Percentiles rank a stretch among this genome's conserved stretches.
These are phyloP conservation scores for Porites australiensis DNA, from an alignment of 64 coral and sea anemone species.

Conservation along the genomic window DNA sequence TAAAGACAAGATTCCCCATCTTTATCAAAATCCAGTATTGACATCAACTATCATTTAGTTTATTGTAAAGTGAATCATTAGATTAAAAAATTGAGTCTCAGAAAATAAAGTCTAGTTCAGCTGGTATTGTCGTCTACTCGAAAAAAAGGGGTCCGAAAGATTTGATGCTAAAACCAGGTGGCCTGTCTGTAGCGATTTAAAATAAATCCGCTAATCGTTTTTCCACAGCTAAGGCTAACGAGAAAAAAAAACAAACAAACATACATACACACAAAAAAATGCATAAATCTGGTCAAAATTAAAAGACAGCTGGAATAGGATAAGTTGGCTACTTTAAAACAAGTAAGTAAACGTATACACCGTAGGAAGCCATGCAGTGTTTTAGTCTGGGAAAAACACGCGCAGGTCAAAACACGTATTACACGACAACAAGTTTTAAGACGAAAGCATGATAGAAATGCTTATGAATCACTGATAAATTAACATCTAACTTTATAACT, in stretches of 20 bases:
- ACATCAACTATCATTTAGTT: neutral
- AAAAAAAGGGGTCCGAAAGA: neutral
- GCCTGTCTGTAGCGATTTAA: neutral
- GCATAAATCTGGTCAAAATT: too few species aligned
- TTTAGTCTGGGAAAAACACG: too few species aligned
- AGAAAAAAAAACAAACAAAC: neutral
- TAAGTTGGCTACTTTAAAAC: too few species aligned
- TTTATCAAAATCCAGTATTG: neutral
- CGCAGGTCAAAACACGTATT: too few species aligned
- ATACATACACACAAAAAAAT: too few species aligned
- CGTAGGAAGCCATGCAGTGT: too few species aligned
- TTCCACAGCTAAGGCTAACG: neutral
- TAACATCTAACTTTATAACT: too few species aligned
- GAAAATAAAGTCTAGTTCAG: neutral
- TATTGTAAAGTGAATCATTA: neutral
- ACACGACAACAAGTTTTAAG: too few species aligned
- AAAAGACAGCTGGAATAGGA: too few species aligned
- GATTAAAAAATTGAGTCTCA: neutral
- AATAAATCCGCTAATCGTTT: constrained; percentile 9
- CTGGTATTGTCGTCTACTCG: constrained; percentile 14
- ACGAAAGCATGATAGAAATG: too few species aligned
- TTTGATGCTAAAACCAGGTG: constrained; percentile 4
- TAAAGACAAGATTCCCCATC: neutral
- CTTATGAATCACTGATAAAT: too few species aligned
- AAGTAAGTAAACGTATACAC: too few species aligned